phyloP scores from a whole-genome alignment of 2,113 vertebrate species.

The Notiomystis cincta region DNA sequence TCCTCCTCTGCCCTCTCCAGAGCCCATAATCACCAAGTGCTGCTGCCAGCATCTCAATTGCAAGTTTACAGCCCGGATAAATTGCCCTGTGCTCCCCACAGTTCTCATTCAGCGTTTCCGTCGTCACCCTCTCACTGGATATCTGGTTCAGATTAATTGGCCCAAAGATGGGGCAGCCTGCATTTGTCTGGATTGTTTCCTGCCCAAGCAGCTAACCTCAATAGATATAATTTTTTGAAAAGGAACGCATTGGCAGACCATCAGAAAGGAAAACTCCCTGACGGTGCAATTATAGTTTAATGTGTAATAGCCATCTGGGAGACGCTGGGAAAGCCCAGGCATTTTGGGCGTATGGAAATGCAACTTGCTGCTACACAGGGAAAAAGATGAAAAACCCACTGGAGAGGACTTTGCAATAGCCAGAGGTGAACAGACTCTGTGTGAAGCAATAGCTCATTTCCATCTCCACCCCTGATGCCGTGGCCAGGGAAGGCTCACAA shows the following conservation, averaged over 20 bases:
- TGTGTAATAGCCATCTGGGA: background rate
- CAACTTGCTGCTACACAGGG: background rate
- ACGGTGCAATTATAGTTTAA: background rate
- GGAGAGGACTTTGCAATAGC: background rate
- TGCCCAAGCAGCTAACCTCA: conserved; percentile 14
- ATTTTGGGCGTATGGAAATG: background rate
- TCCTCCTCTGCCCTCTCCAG: background rate
- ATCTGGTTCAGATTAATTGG: conserved; percentile 49
- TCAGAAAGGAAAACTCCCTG: conserved; percentile 51
- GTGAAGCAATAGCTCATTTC: background rate
- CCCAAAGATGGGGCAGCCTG: background rate
- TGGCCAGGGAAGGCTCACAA: background rate
- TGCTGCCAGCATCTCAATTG: background rate
- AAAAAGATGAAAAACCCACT: background rate
- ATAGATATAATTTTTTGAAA: background rate
- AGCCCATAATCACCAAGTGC: background rate
- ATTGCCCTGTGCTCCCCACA: background rate
- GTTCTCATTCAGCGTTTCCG: background rate
- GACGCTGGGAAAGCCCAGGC: background rate
- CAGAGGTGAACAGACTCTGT: background rate
- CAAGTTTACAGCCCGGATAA: background rate
- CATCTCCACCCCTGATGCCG: background rate
- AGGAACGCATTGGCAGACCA: background rate
- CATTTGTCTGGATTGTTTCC: conserved; percentile 35
- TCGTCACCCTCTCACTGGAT: background rate